A percentile compares a stretch with the other conserved stretches of the same genome.
Conservation (phyloP, 2,113 vertebrate species). For the Silurus glanis region DNA sequence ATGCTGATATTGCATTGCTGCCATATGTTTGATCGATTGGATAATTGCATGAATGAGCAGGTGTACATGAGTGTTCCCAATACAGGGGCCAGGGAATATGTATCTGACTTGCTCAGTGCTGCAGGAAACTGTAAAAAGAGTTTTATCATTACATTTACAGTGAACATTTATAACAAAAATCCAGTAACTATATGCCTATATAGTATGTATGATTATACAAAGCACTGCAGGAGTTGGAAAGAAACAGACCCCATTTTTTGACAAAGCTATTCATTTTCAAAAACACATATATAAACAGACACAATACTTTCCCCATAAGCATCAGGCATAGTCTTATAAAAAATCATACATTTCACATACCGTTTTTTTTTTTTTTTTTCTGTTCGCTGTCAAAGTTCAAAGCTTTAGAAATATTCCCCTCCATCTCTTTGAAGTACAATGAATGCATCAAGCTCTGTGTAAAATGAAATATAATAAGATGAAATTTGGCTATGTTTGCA, state of each 20-base stretch:
- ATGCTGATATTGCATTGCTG: not conserved
- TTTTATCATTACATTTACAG: not conserved
- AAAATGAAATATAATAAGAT: slow-evolving; percentile 48
- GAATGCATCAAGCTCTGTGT: slow-evolving; percentile 42
- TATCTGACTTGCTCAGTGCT: not conserved
- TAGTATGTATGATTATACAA: not conserved
- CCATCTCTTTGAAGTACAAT: slow-evolving; percentile 51
- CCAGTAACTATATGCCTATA: slow-evolving; percentile 17
- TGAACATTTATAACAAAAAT: not conserved
- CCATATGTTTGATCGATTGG: not conserved
- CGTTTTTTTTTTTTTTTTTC: slow-evolving; percentile 35
- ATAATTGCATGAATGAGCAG: not conserved
- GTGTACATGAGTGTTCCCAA: not conserved
- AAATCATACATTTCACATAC: slow-evolving; percentile 26
- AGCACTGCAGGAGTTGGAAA: not conserved
- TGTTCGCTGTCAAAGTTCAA: slow-evolving; percentile 53
- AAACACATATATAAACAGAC: slow-evolving; percentile 8
- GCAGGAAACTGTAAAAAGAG: not conserved
- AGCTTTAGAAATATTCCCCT: slow-evolving; percentile 47
- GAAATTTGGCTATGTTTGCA: slow-evolving; percentile 31
- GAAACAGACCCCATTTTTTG: slow-evolving; percentile 21
- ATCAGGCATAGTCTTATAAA: slow-evolving; percentile 45
- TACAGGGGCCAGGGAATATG: not conserved
- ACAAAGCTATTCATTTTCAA: slow-evolving; percentile 39
- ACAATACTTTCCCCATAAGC: slow-evolving; percentile 30